Base-by-base conservation (phyloP, 2,888 invertebrate species). In the Heliconius erato region DNA sequence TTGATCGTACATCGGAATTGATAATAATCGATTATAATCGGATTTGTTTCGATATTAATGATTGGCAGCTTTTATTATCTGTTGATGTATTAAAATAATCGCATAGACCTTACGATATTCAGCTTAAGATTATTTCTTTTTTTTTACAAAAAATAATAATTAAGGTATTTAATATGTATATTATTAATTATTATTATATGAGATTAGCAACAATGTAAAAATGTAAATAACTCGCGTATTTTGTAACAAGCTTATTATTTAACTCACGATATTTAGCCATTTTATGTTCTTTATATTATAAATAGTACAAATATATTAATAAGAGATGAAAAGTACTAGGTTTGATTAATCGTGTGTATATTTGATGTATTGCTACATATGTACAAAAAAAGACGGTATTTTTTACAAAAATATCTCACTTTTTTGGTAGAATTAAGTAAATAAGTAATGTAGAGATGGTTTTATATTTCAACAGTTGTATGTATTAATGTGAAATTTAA, bases 281-380 rank as follows among this genome's bases (percentile, higher is more conserved):
- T 89, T 89, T 90, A 85, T 86, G 88, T 88, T 87, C 87, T 91
- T 91, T 89, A 92, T 49, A 92, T 91, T 94, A 92, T 94, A 92
- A 91, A 95, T 94, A 95, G 95, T 95, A 95, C 95, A 95, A 95
- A 95, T 93, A 89, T 93, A 93, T 92, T 88, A n/a, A 90, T 94
- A 94, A 94, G 94, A 86, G 82, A 87, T 85, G 88, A 87, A 40
- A 85, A 84, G 84, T 87, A 84, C 28, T 85, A 80, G 77, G 67
- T 82, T 79, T 40, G 69, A 65, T 59, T 87, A 87, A 89, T 88
- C 88, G 88, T 87, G 85, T 92, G 92, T 92, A 92, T 89, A 91
- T 91, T 91, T 89, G 87, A 90, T 88, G 88, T 93, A 92, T 91
- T 89, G 89, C 89, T 85, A 87, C 89, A 80, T 86, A 82, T 86